Conservation (phyloP, 1,140 invertebrate genomes). For the Chrysomallon squamiferum region DNA sequence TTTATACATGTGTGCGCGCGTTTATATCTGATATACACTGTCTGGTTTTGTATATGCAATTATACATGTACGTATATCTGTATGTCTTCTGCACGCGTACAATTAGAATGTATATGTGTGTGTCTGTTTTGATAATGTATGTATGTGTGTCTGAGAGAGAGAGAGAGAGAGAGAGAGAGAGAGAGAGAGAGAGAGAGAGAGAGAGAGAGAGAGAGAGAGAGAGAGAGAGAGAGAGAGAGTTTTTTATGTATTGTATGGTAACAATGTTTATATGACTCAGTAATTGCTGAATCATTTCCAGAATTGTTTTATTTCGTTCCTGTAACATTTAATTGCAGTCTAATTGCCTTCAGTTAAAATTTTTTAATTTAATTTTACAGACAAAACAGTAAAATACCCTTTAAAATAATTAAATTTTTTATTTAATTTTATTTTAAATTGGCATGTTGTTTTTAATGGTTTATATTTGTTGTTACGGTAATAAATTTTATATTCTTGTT, state of each 20-base stretch:
- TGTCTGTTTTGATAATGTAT: conserved; percentile 8
- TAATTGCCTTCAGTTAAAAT: no score
- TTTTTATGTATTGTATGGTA: not conserved
- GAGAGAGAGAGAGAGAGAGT: not conserved
- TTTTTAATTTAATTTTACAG: no score
- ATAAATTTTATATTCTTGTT: no score
- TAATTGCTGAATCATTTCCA: not conserved
- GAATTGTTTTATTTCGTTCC: conserved; percentile 3
- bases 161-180: conserved; percentile 13
- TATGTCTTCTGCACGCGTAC: not conserved
- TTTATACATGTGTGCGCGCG: conserved; percentile 4
- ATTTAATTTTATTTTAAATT: no score
- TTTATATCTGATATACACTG: conserved; percentile 2
- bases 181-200: not conserved
- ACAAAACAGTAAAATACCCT: no score
- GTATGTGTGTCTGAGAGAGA: conserved; percentile 17
- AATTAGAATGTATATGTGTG: not conserved
- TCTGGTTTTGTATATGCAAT: not conserved
- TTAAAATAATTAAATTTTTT: no score
- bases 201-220: not conserved
- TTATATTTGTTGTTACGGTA: no score
- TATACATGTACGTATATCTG: not conserved
- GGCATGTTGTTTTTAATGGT: no score
- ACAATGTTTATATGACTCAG: not conserved
- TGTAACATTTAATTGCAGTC: conserved; percentile 3